phyloP scores from a whole-genome alignment of 30 jellyfish, hydroid and myxozoan species.

The Rhopilema esculentum region DNA sequence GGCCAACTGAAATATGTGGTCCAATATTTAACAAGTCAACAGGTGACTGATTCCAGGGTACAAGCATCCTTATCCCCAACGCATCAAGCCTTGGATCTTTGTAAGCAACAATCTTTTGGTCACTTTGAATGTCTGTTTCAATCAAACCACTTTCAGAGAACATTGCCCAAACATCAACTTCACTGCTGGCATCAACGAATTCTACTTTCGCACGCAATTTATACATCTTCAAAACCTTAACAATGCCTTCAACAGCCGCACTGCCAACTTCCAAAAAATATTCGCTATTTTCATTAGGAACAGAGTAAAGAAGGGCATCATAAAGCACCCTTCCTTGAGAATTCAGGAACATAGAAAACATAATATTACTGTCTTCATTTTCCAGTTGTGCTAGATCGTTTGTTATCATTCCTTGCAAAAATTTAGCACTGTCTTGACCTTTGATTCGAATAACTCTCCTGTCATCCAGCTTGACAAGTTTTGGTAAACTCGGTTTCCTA shows the following conservation, averaged over 20 bases:
- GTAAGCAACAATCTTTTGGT: constrained; percentile 3
- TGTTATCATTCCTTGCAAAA: constrained; percentile 94
- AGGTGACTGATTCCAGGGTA: constrained; percentile 76
- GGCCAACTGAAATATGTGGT: constrained; percentile 29
- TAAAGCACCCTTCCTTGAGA: constrained; percentile 84
- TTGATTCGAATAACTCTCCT: constrained; percentile 57
- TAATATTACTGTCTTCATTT: neutral
- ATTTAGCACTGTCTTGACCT: constrained; percentile 82
- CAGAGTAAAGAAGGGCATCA: constrained; percentile 70
- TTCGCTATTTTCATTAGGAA: constrained; percentile 41
- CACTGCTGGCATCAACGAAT: constrained; percentile 71
- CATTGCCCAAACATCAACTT: constrained; percentile 59
- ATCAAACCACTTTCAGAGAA: constrained; percentile 11
- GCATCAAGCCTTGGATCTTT: constrained; percentile 75
- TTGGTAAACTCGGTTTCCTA: neutral
- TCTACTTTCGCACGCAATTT: constrained; percentile 91
- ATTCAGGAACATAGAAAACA: constrained; percentile 74
- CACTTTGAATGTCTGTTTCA: neutral
- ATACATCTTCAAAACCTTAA: constrained; percentile 58
- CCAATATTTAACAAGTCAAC: constrained; percentile 7
- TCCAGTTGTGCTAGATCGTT: constrained; percentile 66
- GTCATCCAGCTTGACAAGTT: constrained; percentile 53
- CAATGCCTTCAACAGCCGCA: constrained; percentile 36
- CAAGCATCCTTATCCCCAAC: constrained; percentile 71
- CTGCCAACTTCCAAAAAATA: constrained; percentile 78